A percentile compares a stretch with the other conserved stretches of the same genome.
Evolutionary conservation across 2,113 vertebrate species (phyloP).

Genomic region (Rousettus leschenaultii): DNA sequence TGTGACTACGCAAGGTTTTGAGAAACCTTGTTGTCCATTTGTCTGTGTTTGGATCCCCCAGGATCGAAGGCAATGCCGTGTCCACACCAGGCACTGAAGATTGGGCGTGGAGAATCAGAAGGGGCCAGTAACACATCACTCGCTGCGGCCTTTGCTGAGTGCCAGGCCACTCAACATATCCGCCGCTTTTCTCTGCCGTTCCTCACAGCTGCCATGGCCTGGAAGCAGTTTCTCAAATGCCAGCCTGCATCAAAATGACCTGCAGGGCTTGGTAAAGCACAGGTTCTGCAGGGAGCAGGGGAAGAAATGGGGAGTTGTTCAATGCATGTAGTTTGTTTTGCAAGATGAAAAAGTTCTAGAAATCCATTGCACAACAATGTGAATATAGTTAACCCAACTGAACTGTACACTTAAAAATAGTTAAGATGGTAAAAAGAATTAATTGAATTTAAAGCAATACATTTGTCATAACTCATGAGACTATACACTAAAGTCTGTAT

Average conservation of each 20-base stretch:
- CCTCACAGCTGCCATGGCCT: accelerated
- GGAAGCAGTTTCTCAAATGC: background rate
- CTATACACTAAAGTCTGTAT: background rate
- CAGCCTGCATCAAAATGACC: accelerated
- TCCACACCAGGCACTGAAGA: accelerated
- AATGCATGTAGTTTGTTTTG: background rate
- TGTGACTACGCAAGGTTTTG: background rate
- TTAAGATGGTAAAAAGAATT: background rate
- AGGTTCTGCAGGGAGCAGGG: background rate
- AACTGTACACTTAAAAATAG: background rate
- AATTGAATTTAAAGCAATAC: background rate
- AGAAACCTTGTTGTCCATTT: background rate
- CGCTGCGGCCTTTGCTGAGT: accelerated
- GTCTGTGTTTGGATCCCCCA: background rate
- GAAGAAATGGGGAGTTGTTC: background rate
- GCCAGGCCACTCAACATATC: accelerated
- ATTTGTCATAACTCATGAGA: background rate
- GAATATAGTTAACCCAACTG: background rate
- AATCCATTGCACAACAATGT: background rate
- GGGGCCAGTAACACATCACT: too few species aligned
- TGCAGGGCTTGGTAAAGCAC: background rate
- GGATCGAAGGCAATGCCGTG: accelerated
- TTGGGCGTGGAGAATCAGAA: background rate
- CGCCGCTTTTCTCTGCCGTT: background rate
- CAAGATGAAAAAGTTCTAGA: background rate